Evolutionary conservation across 2,888 invertebrate species (phyloP).

Genomic region (Linnaemya tessellans): DNA sequence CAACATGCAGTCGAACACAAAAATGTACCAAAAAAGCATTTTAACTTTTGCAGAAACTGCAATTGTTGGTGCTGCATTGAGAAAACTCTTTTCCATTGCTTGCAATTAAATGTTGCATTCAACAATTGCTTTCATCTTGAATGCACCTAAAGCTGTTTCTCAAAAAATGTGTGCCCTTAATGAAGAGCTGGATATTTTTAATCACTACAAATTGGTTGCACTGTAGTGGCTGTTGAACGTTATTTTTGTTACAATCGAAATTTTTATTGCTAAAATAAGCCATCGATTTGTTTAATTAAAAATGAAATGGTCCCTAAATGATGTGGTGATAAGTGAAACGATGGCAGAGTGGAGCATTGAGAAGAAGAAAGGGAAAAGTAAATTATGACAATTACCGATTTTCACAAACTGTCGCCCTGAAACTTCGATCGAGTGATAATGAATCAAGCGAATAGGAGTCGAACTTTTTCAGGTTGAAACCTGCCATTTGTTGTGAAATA

Average conservation of each 20-base stretch:
- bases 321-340: slow-evolving; percentile 67
- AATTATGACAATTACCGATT: slow-evolving; percentile 78
- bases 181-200: not conserved
- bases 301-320: slow-evolving; percentile 78
- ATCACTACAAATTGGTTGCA: not conserved
- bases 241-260: not conserved
- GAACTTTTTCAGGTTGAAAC: not conserved
- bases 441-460: not conserved
- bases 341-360: slow-evolving; percentile 75
- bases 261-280: no score
- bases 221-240: not conserved
- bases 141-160: not conserved
- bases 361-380: slow-evolving; percentile 78
- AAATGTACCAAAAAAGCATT: not conserved
- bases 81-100: not conserved
- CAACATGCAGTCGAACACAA: not conserved
- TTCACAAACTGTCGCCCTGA: slow-evolving; percentile 61
- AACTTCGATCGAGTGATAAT: not conserved
- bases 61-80: not conserved
- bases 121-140: not conserved
- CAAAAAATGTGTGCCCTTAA: slow-evolving; percentile 6
- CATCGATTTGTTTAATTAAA: no score
- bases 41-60: not conserved
- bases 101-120: slow-evolving; percentile 2
- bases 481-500: not conserved